Evolutionary conservation across 2,113 vertebrate genomes (phyloP).

Genomic region (Cephalophus harveyi): DNA sequence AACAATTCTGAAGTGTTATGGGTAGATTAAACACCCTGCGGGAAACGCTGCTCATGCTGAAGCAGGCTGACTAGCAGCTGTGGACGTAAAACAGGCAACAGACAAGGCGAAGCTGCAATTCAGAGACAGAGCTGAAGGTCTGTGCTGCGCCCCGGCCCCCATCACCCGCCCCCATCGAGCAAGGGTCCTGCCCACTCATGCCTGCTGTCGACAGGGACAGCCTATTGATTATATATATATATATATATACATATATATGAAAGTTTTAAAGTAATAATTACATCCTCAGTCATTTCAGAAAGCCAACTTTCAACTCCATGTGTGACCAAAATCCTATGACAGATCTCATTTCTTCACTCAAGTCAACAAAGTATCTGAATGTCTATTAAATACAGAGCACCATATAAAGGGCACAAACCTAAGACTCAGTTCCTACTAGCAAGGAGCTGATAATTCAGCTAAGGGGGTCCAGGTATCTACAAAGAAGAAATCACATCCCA

Average conservation of each 20-base stretch:
- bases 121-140: background rate
- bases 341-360: background rate
- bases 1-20: background rate
- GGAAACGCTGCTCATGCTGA: background rate
- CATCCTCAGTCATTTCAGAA: background rate
- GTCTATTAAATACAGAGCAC: background rate
- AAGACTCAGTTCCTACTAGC: background rate
- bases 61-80: background rate
- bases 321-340: background rate
- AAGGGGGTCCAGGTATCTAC: too few relatives aligned
- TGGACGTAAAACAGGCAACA: background rate
- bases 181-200: background rate
- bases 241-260: background rate
- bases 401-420: background rate
- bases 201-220: background rate
- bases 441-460: background rate
- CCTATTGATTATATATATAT: background rate
- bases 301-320: background rate
- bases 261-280: background rate
- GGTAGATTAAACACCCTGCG: background rate
- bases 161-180: background rate
- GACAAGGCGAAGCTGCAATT: fast-evolving
- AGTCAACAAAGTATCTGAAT: background rate
- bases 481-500: background rate
- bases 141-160: background rate